phyloP scores from a whole-genome alignment of 2,888 invertebrate genomes.

The Archaeoteleia sp. region DNA sequence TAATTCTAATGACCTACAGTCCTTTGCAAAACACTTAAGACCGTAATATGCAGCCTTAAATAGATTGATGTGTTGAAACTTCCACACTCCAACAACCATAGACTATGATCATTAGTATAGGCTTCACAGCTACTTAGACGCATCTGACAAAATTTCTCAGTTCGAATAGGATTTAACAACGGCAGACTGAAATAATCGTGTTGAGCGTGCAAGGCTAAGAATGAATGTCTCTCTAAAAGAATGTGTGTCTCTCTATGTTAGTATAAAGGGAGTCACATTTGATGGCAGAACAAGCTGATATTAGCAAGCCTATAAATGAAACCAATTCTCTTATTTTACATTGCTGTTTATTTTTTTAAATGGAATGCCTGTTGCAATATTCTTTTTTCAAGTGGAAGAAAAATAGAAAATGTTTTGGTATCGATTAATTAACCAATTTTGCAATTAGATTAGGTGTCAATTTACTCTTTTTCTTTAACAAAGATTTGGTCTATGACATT shows the following conservation, averaged over 20 bases:
- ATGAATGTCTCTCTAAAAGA: neutral
- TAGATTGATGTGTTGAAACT: conserved; percentile 37
- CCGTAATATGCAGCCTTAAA: conserved; percentile 12
- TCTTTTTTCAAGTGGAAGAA: no score
- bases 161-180: no score
- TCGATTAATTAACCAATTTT: no score
- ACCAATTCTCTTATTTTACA: conserved; percentile 32
- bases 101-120: neutral
- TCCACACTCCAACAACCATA: conserved; percentile 6
- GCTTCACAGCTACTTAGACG: conserved; percentile 1
- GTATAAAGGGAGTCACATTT: conserved; percentile 21
- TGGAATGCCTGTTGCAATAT: no score
- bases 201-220: neutral
- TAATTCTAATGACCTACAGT: neutral
- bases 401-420: conserved; percentile 2
- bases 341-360: no score
- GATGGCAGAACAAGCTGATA: conserved; percentile 21
- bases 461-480: no score
- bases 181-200: neutral
- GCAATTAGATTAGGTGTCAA: no score
- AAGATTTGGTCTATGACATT: no score
- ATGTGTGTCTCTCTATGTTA: no score
- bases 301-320: conserved; percentile 24
- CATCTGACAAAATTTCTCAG: conserved; percentile 8
- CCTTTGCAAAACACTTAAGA: neutral